Base-by-base conservation (phyloP, 2,797 vertebrate genomes). In the Neoniphon sammara region DNA sequence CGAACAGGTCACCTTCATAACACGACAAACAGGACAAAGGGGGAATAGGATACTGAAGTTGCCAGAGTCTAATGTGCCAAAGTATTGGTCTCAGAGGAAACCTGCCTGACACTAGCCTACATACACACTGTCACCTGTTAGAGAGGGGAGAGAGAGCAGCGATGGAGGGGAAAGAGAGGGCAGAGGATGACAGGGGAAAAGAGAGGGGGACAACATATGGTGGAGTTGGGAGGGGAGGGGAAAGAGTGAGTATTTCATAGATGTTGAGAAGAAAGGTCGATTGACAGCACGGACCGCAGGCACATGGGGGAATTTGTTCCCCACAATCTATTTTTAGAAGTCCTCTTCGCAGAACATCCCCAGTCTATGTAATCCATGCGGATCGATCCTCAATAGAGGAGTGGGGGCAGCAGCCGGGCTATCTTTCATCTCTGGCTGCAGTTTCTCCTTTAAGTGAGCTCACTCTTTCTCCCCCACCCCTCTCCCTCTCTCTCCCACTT, bases 301-400 rank as follows among this genome's bases (percentile, higher is more conserved):
- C 56, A 67, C 49, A 69, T 7, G 50, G 60, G 47, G 46, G n/a
- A 30, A 77, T 77, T 61, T 52, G 25, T 57, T 80, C 54, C 10
- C 53, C 11, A 9, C 42, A 63, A 65, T 66, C 73, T 91, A 87
- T 87, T 84, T 87, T 82, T 87, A 85, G 84, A 77, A 62, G 66
- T 66, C 17, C 30, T 59, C 80, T 75, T 82, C 70, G 70, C 78
- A 78, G 63, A 73, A 66, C 30, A 64, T 47, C 65, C 39, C 47
- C 74, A 56, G 42, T 79, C 66, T 76, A 66, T 75, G 66, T 75
- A 79, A 84, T 82, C 82, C 81, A 73, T 70, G 76, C 39, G 78
- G 85, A 87, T 88, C 52, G 15, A 87, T 86, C 75, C 85, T 80
- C 64, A 85, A n/a, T 70, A 70, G 77, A 70, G 66, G 80, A 80